Percentiles rank a stretch among this genome's conserved stretches.
These are phyloP conservation scores for Micropterix aruncella DNA, from an alignment of 2,888 invertebrate species.

Conservation along the genomic window DNA sequence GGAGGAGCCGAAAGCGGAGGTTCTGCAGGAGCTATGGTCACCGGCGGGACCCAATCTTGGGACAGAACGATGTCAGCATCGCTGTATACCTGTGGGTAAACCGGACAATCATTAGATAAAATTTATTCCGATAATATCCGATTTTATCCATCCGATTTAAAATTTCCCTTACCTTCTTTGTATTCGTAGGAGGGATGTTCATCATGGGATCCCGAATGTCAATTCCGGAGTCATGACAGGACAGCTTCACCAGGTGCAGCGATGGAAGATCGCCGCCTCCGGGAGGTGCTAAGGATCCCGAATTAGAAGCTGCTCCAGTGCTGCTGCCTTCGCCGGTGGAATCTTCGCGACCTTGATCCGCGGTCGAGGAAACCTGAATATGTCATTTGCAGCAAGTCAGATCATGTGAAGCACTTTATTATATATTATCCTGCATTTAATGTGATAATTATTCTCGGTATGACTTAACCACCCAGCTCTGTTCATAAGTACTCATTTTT, in stretches of 20 bases:
- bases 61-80: conserved; percentile 81
- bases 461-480: conserved; percentile 3
- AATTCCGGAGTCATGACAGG: conserved; percentile 82
- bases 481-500: not conserved
- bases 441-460: not conserved
- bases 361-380: conserved; percentile 20
- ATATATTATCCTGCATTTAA: too few species aligned
- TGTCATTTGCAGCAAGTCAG: too few species aligned
- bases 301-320: conserved; percentile 6
- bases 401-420: too few species aligned
- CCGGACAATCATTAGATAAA: conserved; percentile 1
- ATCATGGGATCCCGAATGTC: conserved; percentile 70
- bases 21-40: conserved; percentile 61
- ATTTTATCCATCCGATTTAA: too few species aligned
- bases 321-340: conserved; percentile 17
- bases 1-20: conserved; percentile 42
- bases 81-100: conserved; percentile 48
- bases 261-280: conserved; percentile 18
- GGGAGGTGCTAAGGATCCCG: conserved; percentile 9
- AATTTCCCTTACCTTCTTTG: conserved; percentile 41
- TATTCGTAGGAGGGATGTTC: conserved; percentile 45
- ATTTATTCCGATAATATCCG: too few species aligned
- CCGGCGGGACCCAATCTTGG: conserved; percentile 77
- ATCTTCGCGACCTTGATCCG: conserved; percentile 20
- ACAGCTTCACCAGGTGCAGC: conserved; percentile 58